These are phyloP conservation scores for Enteromius radiatus DNA, from an alignment of 2,797 vertebrate species.

Conservation along the genomic window DNA sequence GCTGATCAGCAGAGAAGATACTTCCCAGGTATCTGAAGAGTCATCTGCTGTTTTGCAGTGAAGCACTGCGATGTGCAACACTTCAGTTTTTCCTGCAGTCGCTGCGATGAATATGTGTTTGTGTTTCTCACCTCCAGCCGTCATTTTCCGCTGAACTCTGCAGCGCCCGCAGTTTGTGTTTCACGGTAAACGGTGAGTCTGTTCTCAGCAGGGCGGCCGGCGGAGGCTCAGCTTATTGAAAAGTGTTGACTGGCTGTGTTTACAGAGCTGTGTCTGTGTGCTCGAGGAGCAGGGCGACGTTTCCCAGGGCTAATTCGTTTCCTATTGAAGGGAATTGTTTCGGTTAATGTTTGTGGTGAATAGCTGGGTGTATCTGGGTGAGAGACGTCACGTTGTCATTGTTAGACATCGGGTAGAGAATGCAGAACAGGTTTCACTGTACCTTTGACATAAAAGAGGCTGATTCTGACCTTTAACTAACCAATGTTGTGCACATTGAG, in stretches of 20 bases:
- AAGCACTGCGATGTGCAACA: background rate
- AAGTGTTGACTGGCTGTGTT: background rate
- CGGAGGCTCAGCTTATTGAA: background rate
- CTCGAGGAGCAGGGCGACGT: background rate
- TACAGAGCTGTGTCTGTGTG: background rate
- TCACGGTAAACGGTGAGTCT: background rate
- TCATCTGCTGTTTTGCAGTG: background rate
- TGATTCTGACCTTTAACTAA: background rate
- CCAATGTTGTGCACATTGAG: background rate
- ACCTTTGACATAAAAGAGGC: constrained; percentile 24
- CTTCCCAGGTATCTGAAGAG: background rate
- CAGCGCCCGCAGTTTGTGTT: background rate
- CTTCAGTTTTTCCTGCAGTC: background rate
- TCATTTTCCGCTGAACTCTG: constrained; percentile 17
- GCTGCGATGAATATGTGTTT: background rate
- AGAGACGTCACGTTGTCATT: constrained; percentile 65
- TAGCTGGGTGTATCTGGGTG: constrained; percentile 69
- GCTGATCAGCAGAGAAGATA: background rate
- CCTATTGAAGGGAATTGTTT: constrained; percentile 74
- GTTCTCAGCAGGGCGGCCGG: constrained; percentile 1
- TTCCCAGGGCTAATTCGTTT: constrained; percentile 74
- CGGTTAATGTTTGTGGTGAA: constrained; percentile 71
- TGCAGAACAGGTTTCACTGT: constrained; percentile 48
- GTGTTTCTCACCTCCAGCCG: constrained; percentile 7
- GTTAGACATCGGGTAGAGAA: constrained; percentile 61